phyloP scores from a whole-genome alignment of 2,888 invertebrate species.

The Acanthosepion lycidas region DNA sequence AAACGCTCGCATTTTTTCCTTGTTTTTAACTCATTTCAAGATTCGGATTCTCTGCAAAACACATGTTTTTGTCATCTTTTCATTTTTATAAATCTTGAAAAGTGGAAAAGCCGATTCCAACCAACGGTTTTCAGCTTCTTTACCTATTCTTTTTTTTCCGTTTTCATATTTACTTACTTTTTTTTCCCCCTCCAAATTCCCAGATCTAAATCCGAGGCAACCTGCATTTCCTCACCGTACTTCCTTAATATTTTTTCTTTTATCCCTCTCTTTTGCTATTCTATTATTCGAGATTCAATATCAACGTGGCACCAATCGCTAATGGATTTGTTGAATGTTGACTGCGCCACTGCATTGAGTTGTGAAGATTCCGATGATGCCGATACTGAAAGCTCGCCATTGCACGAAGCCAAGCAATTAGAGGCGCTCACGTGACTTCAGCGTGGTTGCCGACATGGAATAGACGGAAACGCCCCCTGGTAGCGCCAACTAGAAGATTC shows the following conservation, averaged over 20 bases:
- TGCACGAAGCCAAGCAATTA: neutral
- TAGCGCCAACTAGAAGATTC: neutral
- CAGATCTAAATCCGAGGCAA: neutral
- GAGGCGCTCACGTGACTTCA: neutral
- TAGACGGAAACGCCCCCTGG: conserved; percentile 4
- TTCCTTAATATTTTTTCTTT: neutral
- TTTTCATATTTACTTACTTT: too few species aligned
- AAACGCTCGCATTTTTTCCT: too few species aligned
- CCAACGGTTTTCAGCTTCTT: too few species aligned
- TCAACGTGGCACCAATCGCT: neutral
- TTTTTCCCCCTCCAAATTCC: neutral
- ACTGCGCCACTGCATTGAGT: neutral
- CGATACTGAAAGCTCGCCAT: neutral
- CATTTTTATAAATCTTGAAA: too few species aligned
- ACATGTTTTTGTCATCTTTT: too few species aligned
- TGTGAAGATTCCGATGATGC: neutral
- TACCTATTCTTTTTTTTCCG: too few species aligned
- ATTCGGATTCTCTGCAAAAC: too few species aligned
- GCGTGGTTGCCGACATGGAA: neutral
- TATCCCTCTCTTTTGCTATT: neutral
- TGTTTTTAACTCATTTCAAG: too few species aligned
- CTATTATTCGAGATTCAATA: neutral
- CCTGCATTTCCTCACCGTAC: neutral
- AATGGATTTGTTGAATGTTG: neutral
- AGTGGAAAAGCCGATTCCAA: too few species aligned